These are phyloP conservation scores for Sminthurinus signatus DNA, from an alignment of 1,140 invertebrate species.

Conservation along the genomic window DNA sequence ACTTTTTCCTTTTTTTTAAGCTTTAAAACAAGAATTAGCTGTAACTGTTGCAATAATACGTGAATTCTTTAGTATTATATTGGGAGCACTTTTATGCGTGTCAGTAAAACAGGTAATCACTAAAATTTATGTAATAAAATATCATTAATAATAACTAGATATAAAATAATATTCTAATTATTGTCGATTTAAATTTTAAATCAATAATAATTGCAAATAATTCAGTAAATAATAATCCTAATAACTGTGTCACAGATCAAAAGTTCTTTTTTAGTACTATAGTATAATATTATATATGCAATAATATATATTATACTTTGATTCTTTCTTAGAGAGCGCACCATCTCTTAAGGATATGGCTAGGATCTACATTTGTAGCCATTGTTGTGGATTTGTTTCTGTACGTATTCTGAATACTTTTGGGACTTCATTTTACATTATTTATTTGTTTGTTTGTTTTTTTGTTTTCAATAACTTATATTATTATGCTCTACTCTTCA, in stretches of 20 bases:
- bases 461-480: too few relatives aligned
- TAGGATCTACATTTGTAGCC: constrained; percentile 22
- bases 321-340: not conserved
- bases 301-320: not conserved
- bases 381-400: constrained; percentile 20
- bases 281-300: not conserved
- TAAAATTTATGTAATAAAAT: not conserved
- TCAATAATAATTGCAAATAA: too few relatives aligned
- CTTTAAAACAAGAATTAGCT: constrained; percentile 28
- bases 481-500: constrained; percentile 1
- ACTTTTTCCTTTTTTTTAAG: constrained; percentile 6
- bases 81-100: constrained; percentile 11
- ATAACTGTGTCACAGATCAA: too few relatives aligned
- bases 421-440: too few relatives aligned
- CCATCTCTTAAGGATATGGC: constrained; percentile 22
- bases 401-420: too few relatives aligned
- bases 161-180: too few relatives aligned
- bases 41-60: constrained; percentile 21
- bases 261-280: too few relatives aligned
- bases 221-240: too few relatives aligned
- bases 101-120: constrained; percentile 10
- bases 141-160: too few relatives aligned
- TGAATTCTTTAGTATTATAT: constrained; percentile 16
- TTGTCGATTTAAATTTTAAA: too few relatives aligned
- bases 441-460: too few relatives aligned